These are phyloP conservation scores for Conus betulinus DNA, from an alignment of 1,140 invertebrate species.

Conservation along the genomic window DNA sequence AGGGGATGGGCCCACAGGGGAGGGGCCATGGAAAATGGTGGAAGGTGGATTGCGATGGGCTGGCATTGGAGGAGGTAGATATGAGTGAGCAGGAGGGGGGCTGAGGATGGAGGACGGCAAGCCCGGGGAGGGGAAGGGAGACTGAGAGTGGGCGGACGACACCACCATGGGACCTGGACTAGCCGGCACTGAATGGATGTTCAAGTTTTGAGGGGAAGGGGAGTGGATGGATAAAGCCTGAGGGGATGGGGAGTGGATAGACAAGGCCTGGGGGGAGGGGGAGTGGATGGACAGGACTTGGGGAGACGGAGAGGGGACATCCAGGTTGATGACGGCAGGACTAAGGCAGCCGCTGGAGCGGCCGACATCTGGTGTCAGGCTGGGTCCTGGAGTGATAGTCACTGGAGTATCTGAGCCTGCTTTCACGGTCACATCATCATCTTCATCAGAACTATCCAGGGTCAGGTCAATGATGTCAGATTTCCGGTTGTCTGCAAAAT, in stretches of 20 bases:
- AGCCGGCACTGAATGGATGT: constrained; percentile 43
- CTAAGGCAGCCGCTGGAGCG: constrained; percentile 55
- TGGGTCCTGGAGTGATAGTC: constrained; percentile 38
- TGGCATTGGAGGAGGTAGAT: constrained; percentile 42
- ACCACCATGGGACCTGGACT: constrained; percentile 33
- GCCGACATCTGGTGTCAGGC: constrained; percentile 36
- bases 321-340: constrained; percentile 68
- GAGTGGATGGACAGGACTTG: constrained; percentile 54
- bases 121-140: constrained; percentile 53
- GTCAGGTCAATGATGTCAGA: constrained; percentile 71
- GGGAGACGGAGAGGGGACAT: constrained; percentile 63
- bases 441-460: constrained; percentile 68
- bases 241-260: constrained; percentile 51
- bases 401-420: constrained; percentile 40
- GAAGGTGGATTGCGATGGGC: constrained; percentile 47
- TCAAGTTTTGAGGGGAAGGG: constrained; percentile 51
- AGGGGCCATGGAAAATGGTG: constrained; percentile 34
- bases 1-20: constrained; percentile 26
- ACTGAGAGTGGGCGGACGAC: constrained; percentile 47
- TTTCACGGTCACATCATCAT: constrained; percentile 49
- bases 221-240: constrained; percentile 55
- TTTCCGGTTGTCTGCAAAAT: constrained; percentile 63
- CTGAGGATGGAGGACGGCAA: constrained; percentile 45
- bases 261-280: constrained; percentile 56
- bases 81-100: constrained; percentile 49